These are phyloP conservation scores for Orchesellides sinensis DNA, from an alignment of 2,888 invertebrate species.

Conservation along the genomic window DNA sequence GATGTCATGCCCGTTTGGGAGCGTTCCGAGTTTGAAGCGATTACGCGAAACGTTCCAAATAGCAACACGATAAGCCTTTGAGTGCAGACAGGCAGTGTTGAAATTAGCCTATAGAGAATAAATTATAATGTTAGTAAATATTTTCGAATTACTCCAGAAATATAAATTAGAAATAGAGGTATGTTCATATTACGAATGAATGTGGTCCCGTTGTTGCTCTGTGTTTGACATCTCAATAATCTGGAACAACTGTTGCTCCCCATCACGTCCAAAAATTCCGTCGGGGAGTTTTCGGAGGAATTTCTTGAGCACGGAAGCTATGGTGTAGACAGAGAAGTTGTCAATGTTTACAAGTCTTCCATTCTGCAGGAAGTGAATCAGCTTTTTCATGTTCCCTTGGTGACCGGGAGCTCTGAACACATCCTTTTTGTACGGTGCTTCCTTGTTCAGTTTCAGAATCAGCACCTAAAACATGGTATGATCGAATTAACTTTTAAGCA, in stretches of 20 bases:
- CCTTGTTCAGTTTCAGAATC: slow-evolving; percentile 95
- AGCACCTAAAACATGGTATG: slow-evolving; percentile 82
- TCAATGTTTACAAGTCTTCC: slow-evolving; percentile 94
- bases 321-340: slow-evolving; percentile 97
- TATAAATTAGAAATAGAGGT: slow-evolving; percentile 47
- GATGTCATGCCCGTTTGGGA: slow-evolving; percentile 96
- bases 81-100: slow-evolving; percentile 91
- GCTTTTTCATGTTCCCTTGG: slow-evolving; percentile 95
- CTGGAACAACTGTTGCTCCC: slow-evolving; percentile 92
- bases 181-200: slow-evolving; percentile 85
- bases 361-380: slow-evolving; percentile 93
- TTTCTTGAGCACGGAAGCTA: slow-evolving; percentile 98
- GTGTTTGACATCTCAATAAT: slow-evolving; percentile 82
- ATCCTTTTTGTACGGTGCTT: slow-evolving; percentile 94
- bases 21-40: slow-evolving; percentile 93
- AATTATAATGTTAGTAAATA: not conserved
- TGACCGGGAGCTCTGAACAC: slow-evolving; percentile 97
- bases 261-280: slow-evolving; percentile 95
- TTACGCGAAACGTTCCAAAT: slow-evolving; percentile 97
- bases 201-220: slow-evolving; percentile 90
- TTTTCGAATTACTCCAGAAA: not conserved
- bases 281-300: slow-evolving; percentile 97
- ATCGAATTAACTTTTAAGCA: too few species aligned
- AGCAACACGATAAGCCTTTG: slow-evolving; percentile 95
- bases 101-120: slow-evolving; percentile 84